These are phyloP conservation scores for Eupithecia insigniata DNA, from an alignment of 2,888 invertebrate species.

Conservation along the genomic window DNA sequence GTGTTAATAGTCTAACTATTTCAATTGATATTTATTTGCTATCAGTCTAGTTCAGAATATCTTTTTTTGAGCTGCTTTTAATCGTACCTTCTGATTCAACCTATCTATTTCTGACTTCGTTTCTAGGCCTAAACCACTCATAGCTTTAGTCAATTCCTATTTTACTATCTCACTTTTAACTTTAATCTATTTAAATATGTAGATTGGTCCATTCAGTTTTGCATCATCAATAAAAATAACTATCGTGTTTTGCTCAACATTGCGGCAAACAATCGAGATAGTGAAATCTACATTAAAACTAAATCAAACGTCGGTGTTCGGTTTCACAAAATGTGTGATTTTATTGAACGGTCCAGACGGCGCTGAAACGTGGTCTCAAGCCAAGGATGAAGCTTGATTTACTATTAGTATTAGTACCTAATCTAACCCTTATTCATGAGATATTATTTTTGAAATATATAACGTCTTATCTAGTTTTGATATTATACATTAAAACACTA, in stretches of 20 bases:
- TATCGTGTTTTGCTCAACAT: constrained; percentile 19
- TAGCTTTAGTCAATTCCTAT: neutral
- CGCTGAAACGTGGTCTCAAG: neutral
- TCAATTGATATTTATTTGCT: neutral
- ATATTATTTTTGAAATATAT: neutral
- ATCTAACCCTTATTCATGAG: neutral
- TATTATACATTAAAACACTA: neutral
- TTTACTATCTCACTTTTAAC: neutral
- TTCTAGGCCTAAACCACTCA: neutral
- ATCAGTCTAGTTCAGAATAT: neutral
- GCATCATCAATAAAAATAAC: constrained; percentile 9
- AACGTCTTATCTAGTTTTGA: neutral
- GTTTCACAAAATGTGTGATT: constrained; percentile 46
- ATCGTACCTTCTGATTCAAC: neutral
- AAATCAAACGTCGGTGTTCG: constrained; percentile 48
- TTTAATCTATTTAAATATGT: neutral
- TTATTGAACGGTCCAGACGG: constrained; percentile 28
- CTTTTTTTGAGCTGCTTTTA: neutral
- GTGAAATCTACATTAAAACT: constrained; percentile 42
- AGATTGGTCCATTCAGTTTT: constrained; percentile 2
- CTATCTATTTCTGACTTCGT: neutral
- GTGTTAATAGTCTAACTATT: too few species aligned
- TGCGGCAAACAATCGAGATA: constrained; percentile 40
- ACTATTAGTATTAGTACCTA: neutral
- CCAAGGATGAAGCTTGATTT: neutral